Evolutionary conservation across 2,888 invertebrate species (phyloP).

Genomic region (Crossocerus cetratus): DNA sequence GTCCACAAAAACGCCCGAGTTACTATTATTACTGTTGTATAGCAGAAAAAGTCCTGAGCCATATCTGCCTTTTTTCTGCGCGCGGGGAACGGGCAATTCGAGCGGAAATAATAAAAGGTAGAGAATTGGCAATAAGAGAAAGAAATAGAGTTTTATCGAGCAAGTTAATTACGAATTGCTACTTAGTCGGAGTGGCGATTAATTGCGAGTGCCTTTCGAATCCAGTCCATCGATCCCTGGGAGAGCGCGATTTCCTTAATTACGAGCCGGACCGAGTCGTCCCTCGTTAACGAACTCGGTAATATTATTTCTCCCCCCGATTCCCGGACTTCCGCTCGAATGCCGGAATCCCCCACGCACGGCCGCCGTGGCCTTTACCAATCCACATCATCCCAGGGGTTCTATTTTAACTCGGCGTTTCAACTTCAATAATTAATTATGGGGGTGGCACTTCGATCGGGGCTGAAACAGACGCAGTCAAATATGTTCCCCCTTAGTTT

Average conservation of each 20-base stretch:
- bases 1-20: not conserved
- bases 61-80: no score
- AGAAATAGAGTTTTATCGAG: not conserved
- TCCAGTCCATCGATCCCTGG: slow-evolving; percentile 36
- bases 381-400: slow-evolving; percentile 28
- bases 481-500: no score
- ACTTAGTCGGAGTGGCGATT: slow-evolving; percentile 24
- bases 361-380: slow-evolving; percentile 51
- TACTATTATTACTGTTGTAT: not conserved
- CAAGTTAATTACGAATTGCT: slow-evolving; percentile 14
- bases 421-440: slow-evolving; percentile 55
- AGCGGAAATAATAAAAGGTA: no score
- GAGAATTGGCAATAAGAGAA: no score
- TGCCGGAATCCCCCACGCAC: slow-evolving; percentile 5
- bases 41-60: no score
- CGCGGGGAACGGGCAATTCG: no score
- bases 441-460: not conserved
- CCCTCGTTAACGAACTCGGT: slow-evolving; percentile 43
- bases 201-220: slow-evolving; percentile 17
- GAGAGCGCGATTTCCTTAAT: slow-evolving; percentile 60
- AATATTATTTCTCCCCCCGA: slow-evolving; percentile 35
- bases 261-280: slow-evolving; percentile 49
- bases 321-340: slow-evolving; percentile 4
- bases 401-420: slow-evolving; percentile 49
- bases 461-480: no score